phyloP scores from a whole-genome alignment of 2,888 invertebrate species.

The Cerastis leucographa region DNA sequence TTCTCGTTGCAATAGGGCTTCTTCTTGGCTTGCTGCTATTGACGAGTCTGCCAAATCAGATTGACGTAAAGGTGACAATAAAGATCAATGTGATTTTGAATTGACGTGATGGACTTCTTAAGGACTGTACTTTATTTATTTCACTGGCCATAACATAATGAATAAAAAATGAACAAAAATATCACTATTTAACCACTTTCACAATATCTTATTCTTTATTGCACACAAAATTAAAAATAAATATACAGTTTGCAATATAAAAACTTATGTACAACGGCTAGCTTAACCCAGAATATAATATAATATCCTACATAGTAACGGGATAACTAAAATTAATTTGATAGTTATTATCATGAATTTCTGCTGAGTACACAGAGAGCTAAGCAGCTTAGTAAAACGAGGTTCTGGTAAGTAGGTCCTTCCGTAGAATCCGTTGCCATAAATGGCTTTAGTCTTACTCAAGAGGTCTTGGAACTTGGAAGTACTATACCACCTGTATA shows the following conservation, averaged over 20 bases:
- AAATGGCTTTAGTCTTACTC: neutral
- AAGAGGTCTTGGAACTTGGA: neutral
- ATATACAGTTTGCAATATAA: too few relatives aligned
- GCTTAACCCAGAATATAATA: neutral
- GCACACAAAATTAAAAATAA: too few relatives aligned
- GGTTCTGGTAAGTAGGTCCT: conserved; percentile 4
- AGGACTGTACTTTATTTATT: neutral
- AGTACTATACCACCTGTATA: neutral
- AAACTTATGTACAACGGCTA: too few relatives aligned
- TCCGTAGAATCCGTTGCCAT: neutral
- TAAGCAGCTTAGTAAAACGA: neutral
- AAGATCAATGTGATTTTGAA: neutral
- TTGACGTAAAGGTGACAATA: neutral
- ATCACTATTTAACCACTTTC: neutral
- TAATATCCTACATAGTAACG: neutral
- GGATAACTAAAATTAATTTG: neutral
- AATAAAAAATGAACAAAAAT: neutral
- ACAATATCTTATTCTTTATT: too few relatives aligned
- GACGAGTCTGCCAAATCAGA: neutral
- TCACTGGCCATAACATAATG: neutral
- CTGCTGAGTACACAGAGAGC: neutral
- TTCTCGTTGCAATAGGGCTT: neutral
- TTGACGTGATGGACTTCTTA: neutral
- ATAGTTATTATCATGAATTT: conserved; percentile 2
- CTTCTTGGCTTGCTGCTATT: neutral